These are phyloP conservation scores for Drosophila quinaria DNA, from an alignment of 2,888 invertebrate genomes.

Conservation along the genomic window DNA sequence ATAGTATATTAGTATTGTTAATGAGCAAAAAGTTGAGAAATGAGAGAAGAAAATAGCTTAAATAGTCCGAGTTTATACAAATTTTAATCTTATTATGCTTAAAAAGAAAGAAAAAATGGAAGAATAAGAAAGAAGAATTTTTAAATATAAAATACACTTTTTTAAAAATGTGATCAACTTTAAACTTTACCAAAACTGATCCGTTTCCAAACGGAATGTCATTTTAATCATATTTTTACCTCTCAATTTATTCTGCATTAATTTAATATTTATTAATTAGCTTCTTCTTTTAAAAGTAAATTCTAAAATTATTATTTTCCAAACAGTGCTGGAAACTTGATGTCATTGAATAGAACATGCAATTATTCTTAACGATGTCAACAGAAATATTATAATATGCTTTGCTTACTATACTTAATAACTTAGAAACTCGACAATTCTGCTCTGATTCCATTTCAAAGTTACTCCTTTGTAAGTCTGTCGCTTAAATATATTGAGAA, in stretches of 20 bases:
- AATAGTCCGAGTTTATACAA: background rate
- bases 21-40: background rate
- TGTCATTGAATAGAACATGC: background rate
- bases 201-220: too few species aligned
- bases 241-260: too few species aligned
- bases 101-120: too few species aligned
- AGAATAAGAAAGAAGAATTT: too few species aligned
- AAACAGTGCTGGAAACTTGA: background rate
- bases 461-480: background rate
- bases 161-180: too few species aligned
- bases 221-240: too few species aligned
- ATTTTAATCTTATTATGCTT: too few species aligned
- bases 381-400: background rate
- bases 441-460: background rate
- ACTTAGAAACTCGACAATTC: background rate
- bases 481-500: background rate
- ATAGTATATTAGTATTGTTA: background rate
- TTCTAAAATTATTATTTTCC: background rate
- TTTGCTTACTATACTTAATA: background rate
- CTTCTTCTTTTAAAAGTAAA: too few species aligned
- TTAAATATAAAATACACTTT: too few species aligned
- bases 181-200: too few species aligned
- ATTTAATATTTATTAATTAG: too few species aligned
- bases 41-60: background rate
- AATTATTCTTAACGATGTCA: background rate